Conservation (phyloP, 1,140 invertebrate genomes). For the Sarcophaga peregrina region DNA sequence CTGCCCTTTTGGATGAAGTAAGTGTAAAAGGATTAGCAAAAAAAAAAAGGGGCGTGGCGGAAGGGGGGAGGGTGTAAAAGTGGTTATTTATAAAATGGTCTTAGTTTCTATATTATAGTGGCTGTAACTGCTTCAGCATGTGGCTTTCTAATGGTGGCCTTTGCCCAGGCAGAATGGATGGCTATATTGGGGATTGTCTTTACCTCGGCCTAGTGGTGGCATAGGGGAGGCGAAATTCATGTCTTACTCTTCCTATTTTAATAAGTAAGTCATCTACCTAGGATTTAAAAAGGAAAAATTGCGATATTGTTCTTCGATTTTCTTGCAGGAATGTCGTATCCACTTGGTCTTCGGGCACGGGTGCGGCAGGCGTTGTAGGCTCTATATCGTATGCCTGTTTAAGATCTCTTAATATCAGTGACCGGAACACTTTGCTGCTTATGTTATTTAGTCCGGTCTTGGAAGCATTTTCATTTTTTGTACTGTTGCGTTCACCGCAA, state of each 20-base stretch:
- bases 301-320: background rate
- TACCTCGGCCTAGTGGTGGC: slow-evolving; percentile 72
- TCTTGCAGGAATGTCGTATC: slow-evolving; percentile 77
- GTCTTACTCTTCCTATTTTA: slow-evolving; percentile 78
- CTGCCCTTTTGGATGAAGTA: slow-evolving; percentile 77
- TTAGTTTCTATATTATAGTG: slow-evolving; percentile 10
- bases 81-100: background rate
- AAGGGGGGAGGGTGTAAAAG: background rate
- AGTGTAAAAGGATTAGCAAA: slow-evolving; percentile 62
- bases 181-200: slow-evolving; percentile 79
- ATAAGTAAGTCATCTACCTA: slow-evolving; percentile 69
- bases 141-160: background rate
- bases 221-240: slow-evolving; percentile 86
- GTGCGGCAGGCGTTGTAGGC: slow-evolving; percentile 84
- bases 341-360: slow-evolving; percentile 88
- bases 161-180: slow-evolving; percentile 69
- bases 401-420: slow-evolving; percentile 71
- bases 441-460: slow-evolving; percentile 80
- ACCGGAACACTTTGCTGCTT: slow-evolving; percentile 74
- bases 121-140: background rate
- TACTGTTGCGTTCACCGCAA: slow-evolving; percentile 68
- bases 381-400: slow-evolving; percentile 80
- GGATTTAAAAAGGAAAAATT: background rate
- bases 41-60: slow-evolving; percentile 33
- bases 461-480: slow-evolving; percentile 75